Evolutionary conservation across 2,113 vertebrate species (phyloP).

Genomic region (Trachemys scripta): DNA sequence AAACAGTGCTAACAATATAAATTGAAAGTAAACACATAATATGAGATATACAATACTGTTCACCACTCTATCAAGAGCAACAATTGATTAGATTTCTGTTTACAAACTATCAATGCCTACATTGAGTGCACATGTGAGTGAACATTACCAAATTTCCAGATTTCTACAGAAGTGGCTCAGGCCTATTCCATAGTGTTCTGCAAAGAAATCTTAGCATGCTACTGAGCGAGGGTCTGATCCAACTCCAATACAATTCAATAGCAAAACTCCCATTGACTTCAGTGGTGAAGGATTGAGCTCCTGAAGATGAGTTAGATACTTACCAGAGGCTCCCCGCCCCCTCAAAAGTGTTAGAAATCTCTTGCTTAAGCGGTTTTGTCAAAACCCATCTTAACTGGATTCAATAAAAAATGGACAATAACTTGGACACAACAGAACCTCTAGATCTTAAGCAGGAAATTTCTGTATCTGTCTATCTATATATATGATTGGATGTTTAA

Average conservation of each 20-base stretch:
- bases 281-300: neutral
- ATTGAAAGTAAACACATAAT: slow-evolving; percentile 38
- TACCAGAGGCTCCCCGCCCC: neutral
- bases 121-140: neutral
- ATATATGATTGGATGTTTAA: neutral
- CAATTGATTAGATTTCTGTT: neutral
- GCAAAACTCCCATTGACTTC: neutral
- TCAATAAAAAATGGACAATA: neutral
- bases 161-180: neutral
- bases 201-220: neutral
- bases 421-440: neutral
- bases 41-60: slow-evolving; percentile 9
- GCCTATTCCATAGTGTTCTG: neutral
- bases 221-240: neutral
- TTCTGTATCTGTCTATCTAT: too few species aligned
- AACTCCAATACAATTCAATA: neutral
- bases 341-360: neutral
- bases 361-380: neutral
- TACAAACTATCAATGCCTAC: neutral
- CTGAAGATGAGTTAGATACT: neutral
- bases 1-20: slow-evolving; percentile 7
- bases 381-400: neutral
- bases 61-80: neutral
- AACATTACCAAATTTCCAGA: neutral
- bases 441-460: too few species aligned